Evolutionary conservation across 2,888 invertebrate genomes (phyloP), one percentile per base, ranked within the genome.

Genomic region (Phengaris alcon): DNA sequence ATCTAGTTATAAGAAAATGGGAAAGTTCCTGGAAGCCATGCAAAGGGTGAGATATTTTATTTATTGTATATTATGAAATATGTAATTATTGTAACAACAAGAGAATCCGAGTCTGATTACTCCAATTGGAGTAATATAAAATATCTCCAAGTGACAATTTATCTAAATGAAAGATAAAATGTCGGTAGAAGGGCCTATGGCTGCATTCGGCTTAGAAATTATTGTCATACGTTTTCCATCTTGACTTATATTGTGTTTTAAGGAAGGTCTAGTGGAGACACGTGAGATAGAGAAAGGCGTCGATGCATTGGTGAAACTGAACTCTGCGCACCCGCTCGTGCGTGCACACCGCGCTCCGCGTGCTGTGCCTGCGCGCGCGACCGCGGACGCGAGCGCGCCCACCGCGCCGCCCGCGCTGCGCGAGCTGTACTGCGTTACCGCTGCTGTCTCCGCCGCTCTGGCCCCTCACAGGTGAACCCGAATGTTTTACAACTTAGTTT

Each of bases 1-100:
- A 86, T 97, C 98, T 0, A 95, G 95, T 12, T 97, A 95, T 84
- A 98, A 98, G 91, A 99, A 98, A 90, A 90, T 98, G 75, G 96
- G 97, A 13, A 96, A 96, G 77, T 98, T 98, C 85, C 90, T 99
- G 51, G 96, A 95, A 77, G 95, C 95, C 78, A 97, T 98, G 97
- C 94, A 95, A 80, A 90, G 94, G 85, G 95, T 96, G 85, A 90
- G 52, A 48, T 48, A 48, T 4, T 48, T 8, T 48, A 48, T 48
- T 48, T 48, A 48, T 35, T 35, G 35, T 3, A 48, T 48, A 48
- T 48, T 48, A 48, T 7, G 48, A 48, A 48, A 48, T 48, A 8
- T 48, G 48, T 48, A 8, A 48, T 8, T 48, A 8, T 6, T 48
- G 48, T 48, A 3, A 48, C 48, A 48, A 8, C 8, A 48, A 7